Evolutionary conservation across 2,888 invertebrate species (phyloP).

Genomic region (Tiliacea aurago): DNA sequence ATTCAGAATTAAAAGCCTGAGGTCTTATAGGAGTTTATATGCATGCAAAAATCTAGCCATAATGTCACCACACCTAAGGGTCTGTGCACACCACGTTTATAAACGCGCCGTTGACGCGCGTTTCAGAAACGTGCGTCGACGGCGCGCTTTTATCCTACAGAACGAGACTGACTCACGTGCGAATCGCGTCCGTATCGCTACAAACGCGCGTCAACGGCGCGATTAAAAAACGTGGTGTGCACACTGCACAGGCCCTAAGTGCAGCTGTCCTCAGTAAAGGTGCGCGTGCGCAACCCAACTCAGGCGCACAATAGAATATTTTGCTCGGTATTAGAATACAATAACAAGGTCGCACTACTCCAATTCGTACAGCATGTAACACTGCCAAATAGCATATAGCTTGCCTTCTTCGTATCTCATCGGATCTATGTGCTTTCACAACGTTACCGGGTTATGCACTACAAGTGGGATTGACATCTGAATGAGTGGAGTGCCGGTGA

Average conservation of each 20-base stretch:
- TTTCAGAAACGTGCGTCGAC: too few relatives aligned
- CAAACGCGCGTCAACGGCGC: too few relatives aligned
- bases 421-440: conserved; percentile 55
- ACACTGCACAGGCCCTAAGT: too few relatives aligned
- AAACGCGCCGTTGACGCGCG: too few relatives aligned
- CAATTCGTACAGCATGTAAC: conserved; percentile 72
- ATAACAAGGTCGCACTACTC: conserved; percentile 81
- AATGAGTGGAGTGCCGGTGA: conserved; percentile 74
- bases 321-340: conserved; percentile 83
- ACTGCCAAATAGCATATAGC: conserved; percentile 50
- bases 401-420: conserved; percentile 23
- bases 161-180: too few relatives aligned
- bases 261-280: conserved; percentile 67
- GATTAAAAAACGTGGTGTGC: too few relatives aligned
- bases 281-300: conserved; percentile 68
- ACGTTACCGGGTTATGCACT: conserved; percentile 61
- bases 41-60: conserved; percentile 40
- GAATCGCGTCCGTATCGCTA: too few relatives aligned
- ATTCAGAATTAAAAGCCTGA: conserved; percentile 1
- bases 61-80: conserved; percentile 51
- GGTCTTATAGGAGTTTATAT: conserved; percentile 2
- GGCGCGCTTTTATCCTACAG: too few relatives aligned
- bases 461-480: conserved; percentile 81
- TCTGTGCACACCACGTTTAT: too few relatives aligned
- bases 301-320: conserved; percentile 81